Evolutionary conservation across 2,888 invertebrate genomes (phyloP).

Genomic region (Syrphus vitripennis): DNA sequence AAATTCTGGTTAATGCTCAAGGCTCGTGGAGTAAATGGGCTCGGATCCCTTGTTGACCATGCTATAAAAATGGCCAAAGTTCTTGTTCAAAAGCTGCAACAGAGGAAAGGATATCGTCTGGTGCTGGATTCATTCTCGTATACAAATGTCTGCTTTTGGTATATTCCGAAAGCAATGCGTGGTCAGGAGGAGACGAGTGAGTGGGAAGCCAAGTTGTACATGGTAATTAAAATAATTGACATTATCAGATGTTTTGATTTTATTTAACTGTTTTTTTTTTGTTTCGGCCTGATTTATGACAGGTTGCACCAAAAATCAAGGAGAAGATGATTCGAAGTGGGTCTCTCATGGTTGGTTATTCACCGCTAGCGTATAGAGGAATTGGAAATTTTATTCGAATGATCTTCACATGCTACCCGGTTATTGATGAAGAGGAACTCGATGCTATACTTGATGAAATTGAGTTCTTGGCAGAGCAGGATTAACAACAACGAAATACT

Average conservation of each 20-base stretch:
- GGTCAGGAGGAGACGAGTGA: constrained; percentile 79
- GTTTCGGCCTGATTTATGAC: constrained; percentile 73
- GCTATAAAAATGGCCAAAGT: constrained; percentile 85
- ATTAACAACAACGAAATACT: constrained; percentile 20
- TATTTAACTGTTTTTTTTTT: neutral
- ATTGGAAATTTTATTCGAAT: constrained; percentile 89
- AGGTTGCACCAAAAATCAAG: constrained; percentile 87
- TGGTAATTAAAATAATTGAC: constrained; percentile 73
- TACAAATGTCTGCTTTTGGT: constrained; percentile 96
- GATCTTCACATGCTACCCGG: constrained; percentile 88
- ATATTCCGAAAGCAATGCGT: constrained; percentile 84
- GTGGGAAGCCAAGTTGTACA: constrained; percentile 83
- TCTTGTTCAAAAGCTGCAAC: constrained; percentile 82
- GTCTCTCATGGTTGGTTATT: constrained; percentile 89
- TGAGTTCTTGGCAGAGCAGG: constrained; percentile 83
- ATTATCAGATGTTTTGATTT: neutral
- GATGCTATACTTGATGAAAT: constrained; percentile 85
- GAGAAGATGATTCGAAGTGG: constrained; percentile 86
- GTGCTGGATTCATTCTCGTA: constrained; percentile 86
- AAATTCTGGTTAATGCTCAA: constrained; percentile 97
- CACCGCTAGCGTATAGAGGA: constrained; percentile 84
- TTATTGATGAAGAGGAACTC: constrained; percentile 83
- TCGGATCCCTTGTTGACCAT: constrained; percentile 84
- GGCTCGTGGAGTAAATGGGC: constrained; percentile 86
- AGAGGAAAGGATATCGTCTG: constrained; percentile 83